Base-by-base conservation (phyloP, 2,797 vertebrate species). In the Taenioides sp. region DNA sequence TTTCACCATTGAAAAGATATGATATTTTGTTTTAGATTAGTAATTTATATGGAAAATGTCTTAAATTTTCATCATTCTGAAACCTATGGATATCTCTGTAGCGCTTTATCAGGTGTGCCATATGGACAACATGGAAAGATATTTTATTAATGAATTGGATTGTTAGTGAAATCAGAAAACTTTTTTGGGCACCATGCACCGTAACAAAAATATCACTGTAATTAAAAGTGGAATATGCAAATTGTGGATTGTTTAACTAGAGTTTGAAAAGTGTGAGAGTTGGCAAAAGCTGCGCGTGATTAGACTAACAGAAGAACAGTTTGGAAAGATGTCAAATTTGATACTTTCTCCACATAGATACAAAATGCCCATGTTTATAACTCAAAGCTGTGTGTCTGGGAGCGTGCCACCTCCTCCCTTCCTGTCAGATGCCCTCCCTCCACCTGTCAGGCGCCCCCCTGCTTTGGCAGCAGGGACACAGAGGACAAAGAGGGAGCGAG, bases 401-500 rank as follows among this genome's bases (percentile, higher is more conserved):
- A 77, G 79, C 78, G 59, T 27, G 83, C 88, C 85, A 88, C 71
- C 79, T 82, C 87, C 76, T 25, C 82, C 84, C 82, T 78, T 68
- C 91, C 92, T 93, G 92, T 89, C 89, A 91, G 92, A 89, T 92
- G 91, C 77, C 86, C 83, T 84, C 81, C 79, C 70, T 89, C 87
- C 91, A 92, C 91, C 92, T 93, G 92, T 89, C 89, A 91, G 92
- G 90, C 92, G 91, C 76, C 86, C 83, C 83, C 85, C 74, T 76
- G 71, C 88, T 86, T 86, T 86, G 88, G 85, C 78, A 60, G 75
- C 60, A 75, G 67, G 28, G 17, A 65, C 43, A 22, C 64, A 76
- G 74, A 67, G 78, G 75, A 76, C 68, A n/a, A 20, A 9, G 65
- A 16, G 57, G 16, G 28, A 31, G 40, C 34, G 10, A 60, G 72